phyloP scores from a whole-genome alignment of 1,140 invertebrate genomes.

The Pseudomyrmex cubaensis region DNA sequence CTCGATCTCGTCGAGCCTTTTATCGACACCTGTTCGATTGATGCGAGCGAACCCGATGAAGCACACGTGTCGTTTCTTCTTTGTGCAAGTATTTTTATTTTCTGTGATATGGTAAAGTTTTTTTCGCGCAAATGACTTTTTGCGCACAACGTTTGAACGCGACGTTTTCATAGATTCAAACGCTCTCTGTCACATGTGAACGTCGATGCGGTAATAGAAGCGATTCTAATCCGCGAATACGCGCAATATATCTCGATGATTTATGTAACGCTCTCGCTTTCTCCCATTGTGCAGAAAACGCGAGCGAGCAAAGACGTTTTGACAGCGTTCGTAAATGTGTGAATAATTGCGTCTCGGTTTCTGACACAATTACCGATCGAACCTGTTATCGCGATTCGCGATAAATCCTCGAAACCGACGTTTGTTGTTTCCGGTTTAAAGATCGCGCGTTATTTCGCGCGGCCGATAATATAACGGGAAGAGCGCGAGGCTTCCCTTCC shows the following conservation, averaged over 20 bases:
- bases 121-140: neutral
- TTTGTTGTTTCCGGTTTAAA: conserved; percentile 24
- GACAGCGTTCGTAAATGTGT: conserved; percentile 25
- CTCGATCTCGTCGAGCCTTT: neutral
- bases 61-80: neutral
- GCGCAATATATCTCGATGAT: conserved; percentile 38
- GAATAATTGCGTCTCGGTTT: conserved; percentile 37
- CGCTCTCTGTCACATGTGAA: neutral
- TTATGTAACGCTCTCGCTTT: conserved; percentile 54
- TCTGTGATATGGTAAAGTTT: neutral
- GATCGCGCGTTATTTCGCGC: neutral
- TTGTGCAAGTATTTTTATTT: neutral
- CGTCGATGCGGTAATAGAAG: neutral
- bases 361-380: neutral
- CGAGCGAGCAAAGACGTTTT: neutral
- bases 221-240: neutral
- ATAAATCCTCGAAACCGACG: conserved; percentile 6
- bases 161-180: neutral
- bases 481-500: neutral
- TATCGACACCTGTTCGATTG: conserved; percentile 2
- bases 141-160: too few species aligned
- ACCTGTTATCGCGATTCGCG: conserved; percentile 29
- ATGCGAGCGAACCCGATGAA: neutral
- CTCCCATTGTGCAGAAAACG: conserved; percentile 43
- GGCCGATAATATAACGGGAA: conserved; percentile 43